Conservation (phyloP, 2,113 vertebrate genomes). For the Onychorhynchus coronatus region DNA sequence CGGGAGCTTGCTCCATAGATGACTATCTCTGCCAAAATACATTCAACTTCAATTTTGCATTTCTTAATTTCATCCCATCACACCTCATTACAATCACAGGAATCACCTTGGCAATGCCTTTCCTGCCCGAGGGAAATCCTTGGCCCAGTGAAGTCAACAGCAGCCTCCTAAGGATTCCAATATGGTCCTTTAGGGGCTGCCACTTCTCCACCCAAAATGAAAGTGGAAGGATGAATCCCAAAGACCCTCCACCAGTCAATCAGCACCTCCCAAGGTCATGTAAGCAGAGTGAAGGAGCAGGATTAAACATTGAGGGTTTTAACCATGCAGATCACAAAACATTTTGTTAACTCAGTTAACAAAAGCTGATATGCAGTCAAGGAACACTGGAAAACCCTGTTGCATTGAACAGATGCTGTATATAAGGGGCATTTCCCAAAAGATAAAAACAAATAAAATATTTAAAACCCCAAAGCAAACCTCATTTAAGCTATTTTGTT, state of each 20-base stretch:
- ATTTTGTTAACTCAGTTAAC: neutral
- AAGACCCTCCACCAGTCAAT: neutral
- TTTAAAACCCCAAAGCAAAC: conserved; percentile 46
- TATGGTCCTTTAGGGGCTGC: neutral
- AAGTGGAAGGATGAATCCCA: accelerated
- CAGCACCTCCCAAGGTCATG: neutral
- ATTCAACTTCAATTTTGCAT: neutral
- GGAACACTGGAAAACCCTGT: neutral
- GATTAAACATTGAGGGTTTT: neutral
- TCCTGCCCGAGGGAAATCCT: neutral
- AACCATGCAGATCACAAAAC: neutral
- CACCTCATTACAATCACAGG: neutral
- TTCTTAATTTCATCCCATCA: neutral
- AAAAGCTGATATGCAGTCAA: conserved; percentile 14
- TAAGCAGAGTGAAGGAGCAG: neutral
- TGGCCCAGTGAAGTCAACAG: neutral
- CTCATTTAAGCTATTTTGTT: conserved; percentile 46
- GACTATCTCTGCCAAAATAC: neutral
- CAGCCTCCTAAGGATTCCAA: neutral
- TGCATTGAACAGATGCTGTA: conserved; percentile 6
- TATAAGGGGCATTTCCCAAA: conserved; percentile 36
- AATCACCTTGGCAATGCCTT: neutral
- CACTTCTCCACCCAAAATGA: neutral
- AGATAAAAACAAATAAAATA: conserved; percentile 54
- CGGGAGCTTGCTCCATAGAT: neutral